Evolutionary conservation across 2,113 vertebrate genomes (phyloP).

Genomic region (Callithrix jacchus): DNA sequence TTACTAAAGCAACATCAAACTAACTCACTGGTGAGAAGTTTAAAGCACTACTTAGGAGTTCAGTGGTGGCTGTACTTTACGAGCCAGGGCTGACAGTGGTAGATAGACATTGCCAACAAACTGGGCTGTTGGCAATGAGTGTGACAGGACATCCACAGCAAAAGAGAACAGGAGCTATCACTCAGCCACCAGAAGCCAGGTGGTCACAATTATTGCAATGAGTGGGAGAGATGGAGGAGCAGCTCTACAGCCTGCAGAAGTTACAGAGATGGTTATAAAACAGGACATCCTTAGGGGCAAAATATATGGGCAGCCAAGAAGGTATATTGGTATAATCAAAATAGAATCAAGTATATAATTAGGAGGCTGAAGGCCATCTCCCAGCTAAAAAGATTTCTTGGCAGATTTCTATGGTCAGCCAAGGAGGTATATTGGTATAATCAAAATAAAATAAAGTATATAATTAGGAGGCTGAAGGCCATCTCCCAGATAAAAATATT

Average conservation of each 20-base stretch:
- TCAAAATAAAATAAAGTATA: background rate
- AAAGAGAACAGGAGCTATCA: background rate
- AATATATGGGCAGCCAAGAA: background rate
- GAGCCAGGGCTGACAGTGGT: background rate
- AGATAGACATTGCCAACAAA: background rate
- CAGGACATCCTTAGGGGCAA: background rate
- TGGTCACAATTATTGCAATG: background rate
- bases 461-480: background rate
- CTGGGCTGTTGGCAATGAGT: background rate
- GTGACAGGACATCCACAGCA: rapidly evolving
- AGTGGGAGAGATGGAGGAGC: background rate
- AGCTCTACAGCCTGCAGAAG: background rate
- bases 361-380: background rate
- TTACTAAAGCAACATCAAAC: background rate
- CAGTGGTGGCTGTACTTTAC: background rate
- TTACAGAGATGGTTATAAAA: background rate
- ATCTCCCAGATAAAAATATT: background rate
- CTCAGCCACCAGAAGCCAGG: background rate
- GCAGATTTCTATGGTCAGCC: too few species aligned
- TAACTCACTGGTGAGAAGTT: background rate
- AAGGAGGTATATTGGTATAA: background rate
- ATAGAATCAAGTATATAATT: background rate
- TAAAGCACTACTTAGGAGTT: background rate
- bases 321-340: background rate
- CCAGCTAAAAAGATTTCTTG: background rate